Evolutionary conservation across 1,140 invertebrate species (phyloP).

Genomic region (Drosophila kurseongensis): DNA sequence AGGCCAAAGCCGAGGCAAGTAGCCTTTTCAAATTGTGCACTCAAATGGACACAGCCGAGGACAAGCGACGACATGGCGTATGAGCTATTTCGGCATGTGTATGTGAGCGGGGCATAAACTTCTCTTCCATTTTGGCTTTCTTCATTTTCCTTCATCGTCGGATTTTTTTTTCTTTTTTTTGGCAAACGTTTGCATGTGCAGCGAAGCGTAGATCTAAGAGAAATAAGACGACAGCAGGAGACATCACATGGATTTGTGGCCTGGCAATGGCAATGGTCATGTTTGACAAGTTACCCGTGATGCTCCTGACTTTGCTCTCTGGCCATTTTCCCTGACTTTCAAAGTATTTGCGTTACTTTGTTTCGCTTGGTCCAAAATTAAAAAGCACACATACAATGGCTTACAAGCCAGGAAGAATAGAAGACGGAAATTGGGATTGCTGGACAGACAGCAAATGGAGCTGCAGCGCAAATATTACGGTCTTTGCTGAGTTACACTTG

Average conservation of each 20-base stretch:
- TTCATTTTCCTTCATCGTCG: constrained; percentile 24
- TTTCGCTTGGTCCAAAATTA: constrained; percentile 54
- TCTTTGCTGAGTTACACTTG: background rate
- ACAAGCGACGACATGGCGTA: constrained; percentile 53
- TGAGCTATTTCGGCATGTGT: constrained; percentile 54
- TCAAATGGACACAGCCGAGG: constrained; percentile 71
- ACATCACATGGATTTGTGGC: constrained; percentile 74
- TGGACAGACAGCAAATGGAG: constrained; percentile 17
- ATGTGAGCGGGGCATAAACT: constrained; percentile 27
- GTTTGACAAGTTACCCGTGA: constrained; percentile 57
- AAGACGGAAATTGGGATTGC: constrained; percentile 2
- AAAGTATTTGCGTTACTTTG: constrained; percentile 68
- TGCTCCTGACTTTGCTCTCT: background rate
- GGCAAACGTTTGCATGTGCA: constrained; percentile 77
- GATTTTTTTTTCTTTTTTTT: constrained; percentile 8
- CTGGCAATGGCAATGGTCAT: constrained; percentile 69
- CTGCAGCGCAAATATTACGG: constrained; percentile 35
- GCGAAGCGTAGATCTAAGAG: constrained; percentile 72
- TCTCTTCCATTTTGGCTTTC: constrained; percentile 56
- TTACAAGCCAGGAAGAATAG: constrained; percentile 1
- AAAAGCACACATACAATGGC: constrained; percentile 40
- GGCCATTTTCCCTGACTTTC: constrained; percentile 1
- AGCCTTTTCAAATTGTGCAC: constrained; percentile 79
- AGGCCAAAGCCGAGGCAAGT: constrained; percentile 63
- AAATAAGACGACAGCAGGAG: constrained; percentile 68